Evolutionary conservation across 2,888 invertebrate species (phyloP).

Genomic region (Onthophagus sagittarius): DNA sequence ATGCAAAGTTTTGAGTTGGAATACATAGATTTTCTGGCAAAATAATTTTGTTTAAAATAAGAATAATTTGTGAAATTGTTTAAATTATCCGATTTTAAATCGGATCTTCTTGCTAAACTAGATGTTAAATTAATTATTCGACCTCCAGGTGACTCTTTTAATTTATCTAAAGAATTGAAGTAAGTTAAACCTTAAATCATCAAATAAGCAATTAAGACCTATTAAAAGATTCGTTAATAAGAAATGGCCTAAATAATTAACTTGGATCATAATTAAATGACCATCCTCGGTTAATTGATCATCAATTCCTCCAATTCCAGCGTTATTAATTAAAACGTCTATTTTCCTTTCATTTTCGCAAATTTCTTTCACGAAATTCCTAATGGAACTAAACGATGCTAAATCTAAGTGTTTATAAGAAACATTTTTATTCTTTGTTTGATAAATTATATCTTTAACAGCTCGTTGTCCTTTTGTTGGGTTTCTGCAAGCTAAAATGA

Average conservation of each 20-base stretch:
- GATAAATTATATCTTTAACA: slow-evolving; percentile 33
- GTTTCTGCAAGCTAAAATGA: slow-evolving; percentile 51
- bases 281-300: slow-evolving; percentile 56
- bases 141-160: slow-evolving; percentile 40
- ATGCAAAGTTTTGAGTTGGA: slow-evolving; percentile 36
- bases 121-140: slow-evolving; percentile 38
- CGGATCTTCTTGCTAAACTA: slow-evolving; percentile 24
- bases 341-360: slow-evolving; percentile 51
- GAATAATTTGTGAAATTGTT: slow-evolving; percentile 24
- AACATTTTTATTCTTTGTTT: slow-evolving; percentile 39
- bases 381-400: slow-evolving; percentile 51
- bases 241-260: slow-evolving; percentile 61
- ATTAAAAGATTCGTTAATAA: slow-evolving; percentile 33
- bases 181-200: slow-evolving; percentile 26
- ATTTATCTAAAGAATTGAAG: slow-evolving; percentile 43
- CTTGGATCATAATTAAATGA: slow-evolving; percentile 58
- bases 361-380: slow-evolving; percentile 58
- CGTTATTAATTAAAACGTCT: slow-evolving; percentile 61
- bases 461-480: slow-evolving; percentile 33
- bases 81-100: slow-evolving; percentile 20
- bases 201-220: not conserved
- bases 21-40: slow-evolving; percentile 31
- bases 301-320: slow-evolving; percentile 47
- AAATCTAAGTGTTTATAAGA: slow-evolving; percentile 50
- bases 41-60: not conserved